phyloP scores from a whole-genome alignment of 2,113 vertebrate species.

The Ictalurus furcatus region DNA sequence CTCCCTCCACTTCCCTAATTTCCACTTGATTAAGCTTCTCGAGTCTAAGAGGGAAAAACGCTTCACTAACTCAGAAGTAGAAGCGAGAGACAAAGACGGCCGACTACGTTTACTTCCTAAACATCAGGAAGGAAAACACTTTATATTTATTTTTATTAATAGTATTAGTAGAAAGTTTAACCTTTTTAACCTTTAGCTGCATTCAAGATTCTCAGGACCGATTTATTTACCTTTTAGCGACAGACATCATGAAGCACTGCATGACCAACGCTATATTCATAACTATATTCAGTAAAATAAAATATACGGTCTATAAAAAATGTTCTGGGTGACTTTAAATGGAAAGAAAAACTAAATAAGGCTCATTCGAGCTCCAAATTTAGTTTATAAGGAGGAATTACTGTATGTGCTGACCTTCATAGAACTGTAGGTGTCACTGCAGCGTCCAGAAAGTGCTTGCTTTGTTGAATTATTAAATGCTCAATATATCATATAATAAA shows the following conservation, averaged over 20 bases:
- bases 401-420: neutral
- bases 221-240: neutral
- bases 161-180: neutral
- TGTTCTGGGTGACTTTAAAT: neutral
- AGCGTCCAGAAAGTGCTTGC: neutral
- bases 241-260: neutral
- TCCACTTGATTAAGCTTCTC: conserved; percentile 80
- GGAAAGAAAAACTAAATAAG: neutral
- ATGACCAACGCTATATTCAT: too few species aligned
- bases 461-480: neutral
- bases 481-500: neutral
- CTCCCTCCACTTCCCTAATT: conserved; percentile 62
- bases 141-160: neutral
- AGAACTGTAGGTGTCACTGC: conserved; percentile 15
- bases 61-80: conserved; percentile 66
- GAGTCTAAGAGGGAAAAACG: conserved; percentile 71
- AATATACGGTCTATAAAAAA: neutral
- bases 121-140: neutral
- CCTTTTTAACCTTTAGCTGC: neutral
- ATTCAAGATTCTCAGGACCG: neutral
- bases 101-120: neutral
- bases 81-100: conserved; percentile 50
- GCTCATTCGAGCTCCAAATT: neutral
- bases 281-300: neutral
- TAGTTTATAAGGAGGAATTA: neutral